Percentiles rank a stretch among this genome's conserved stretches.
Evolutionary conservation across 2,797 vertebrate genomes (phyloP).

Genomic region (Enteromius trimaculatus): DNA sequence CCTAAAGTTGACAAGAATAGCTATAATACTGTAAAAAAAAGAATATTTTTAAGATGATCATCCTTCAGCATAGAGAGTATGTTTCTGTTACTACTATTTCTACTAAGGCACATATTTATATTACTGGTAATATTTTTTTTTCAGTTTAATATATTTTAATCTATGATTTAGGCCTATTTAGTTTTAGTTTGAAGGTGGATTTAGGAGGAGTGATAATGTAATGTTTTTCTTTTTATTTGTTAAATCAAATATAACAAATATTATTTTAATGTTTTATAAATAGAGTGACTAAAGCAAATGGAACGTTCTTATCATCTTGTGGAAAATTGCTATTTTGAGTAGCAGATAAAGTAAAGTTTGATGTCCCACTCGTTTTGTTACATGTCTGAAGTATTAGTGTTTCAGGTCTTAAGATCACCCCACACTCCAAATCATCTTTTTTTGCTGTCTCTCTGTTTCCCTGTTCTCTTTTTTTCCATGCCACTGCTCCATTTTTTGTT

Average conservation of each 20-base stretch:
- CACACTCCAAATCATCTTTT: background rate
- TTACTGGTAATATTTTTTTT: no score
- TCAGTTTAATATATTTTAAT: background rate
- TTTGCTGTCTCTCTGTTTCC: conserved; percentile 51
- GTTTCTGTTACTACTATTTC: background rate
- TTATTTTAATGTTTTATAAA: no score
- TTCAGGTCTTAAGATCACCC: conserved; percentile 4
- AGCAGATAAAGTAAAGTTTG: background rate
- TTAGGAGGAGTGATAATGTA: background rate
- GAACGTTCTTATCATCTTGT: background rate
- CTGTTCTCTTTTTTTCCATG: conserved; percentile 28
- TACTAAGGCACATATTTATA: background rate
- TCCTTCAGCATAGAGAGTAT: background rate
- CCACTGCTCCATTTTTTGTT: conserved; percentile 7
- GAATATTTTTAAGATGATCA: background rate
- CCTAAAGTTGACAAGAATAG: background rate
- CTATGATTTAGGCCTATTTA: background rate
- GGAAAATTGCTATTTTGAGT: background rate
- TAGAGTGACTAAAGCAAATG: background rate
- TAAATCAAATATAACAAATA: background rate
- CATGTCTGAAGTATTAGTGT: conserved; percentile 5
- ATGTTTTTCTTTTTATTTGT: background rate
- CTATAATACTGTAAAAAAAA: background rate
- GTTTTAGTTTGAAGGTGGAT: background rate
- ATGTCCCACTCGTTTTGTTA: background rate